Evolutionary conservation across 2,888 invertebrate genomes (phyloP).

Genomic region (Amiota communis): DNA sequence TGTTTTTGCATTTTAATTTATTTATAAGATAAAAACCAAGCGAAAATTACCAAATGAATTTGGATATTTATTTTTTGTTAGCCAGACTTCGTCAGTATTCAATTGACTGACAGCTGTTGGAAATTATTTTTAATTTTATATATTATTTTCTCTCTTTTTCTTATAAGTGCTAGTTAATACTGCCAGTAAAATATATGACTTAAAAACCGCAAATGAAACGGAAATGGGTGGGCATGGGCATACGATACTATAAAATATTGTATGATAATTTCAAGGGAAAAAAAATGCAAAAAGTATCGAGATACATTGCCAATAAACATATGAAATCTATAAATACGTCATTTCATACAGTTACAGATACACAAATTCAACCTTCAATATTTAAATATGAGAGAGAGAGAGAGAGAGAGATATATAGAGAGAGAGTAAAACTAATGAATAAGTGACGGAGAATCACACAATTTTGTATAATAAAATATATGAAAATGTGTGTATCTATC

Average conservation of each 20-base stretch:
- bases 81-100: not conserved
- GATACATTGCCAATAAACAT: not conserved
- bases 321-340: not conserved
- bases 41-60: slow-evolving; percentile 34
- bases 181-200: not conserved
- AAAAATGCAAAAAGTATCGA: not conserved
- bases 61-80: slow-evolving; percentile 9
- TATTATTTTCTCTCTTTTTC: too few relatives aligned
- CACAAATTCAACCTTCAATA: slow-evolving; percentile 7
- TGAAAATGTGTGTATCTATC: slow-evolving; percentile 1
- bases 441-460: too few relatives aligned
- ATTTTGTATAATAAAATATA: not conserved
- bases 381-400: not conserved
- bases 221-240: slow-evolving; percentile 15
- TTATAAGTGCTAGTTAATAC: too few relatives aligned
- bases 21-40: slow-evolving; percentile 53
- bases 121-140: slow-evolving; percentile 13
- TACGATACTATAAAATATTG: too few relatives aligned
- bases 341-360: slow-evolving; percentile 3
- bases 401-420: too few relatives aligned
- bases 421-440: too few relatives aligned
- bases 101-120: slow-evolving; percentile 24
- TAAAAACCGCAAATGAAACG: slow-evolving; percentile 8
- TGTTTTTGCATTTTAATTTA: slow-evolving; percentile 41
- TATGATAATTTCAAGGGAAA: not conserved